Percentiles rank a stretch among this genome's conserved stretches.
These are phyloP conservation scores for Antheraea mylitta DNA, from an alignment of 1,140 invertebrate species.

Conservation along the genomic window DNA sequence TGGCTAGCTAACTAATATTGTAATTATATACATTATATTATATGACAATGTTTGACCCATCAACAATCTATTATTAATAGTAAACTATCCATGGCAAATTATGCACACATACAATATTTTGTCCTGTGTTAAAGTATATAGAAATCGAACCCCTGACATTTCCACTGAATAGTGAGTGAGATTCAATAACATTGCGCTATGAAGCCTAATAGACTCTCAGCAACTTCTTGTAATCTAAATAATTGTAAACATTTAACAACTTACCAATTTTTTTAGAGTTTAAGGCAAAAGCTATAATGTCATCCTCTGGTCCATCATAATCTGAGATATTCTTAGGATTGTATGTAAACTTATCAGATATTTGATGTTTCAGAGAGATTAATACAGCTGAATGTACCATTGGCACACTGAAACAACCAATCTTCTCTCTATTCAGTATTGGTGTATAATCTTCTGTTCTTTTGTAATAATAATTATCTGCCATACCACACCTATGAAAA, in stretches of 20 bases:
- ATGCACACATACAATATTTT: too few relatives aligned
- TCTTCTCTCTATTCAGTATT: slow-evolving; percentile 86
- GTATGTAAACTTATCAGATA: slow-evolving; percentile 88
- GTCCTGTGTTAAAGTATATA: too few relatives aligned
- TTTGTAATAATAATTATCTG: slow-evolving; percentile 91
- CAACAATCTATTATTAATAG: too few relatives aligned
- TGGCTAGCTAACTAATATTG: neutral
- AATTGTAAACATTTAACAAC: slow-evolving; percentile 12
- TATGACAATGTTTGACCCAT: too few relatives aligned
- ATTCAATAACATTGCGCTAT: too few relatives aligned
- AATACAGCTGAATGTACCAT: slow-evolving; percentile 96
- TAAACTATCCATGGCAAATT: too few relatives aligned
- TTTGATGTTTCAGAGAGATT: slow-evolving; percentile 84
- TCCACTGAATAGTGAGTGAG: too few relatives aligned
- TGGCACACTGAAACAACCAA: slow-evolving; percentile 91
- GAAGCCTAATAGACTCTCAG: too few relatives aligned
- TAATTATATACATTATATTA: too few relatives aligned
- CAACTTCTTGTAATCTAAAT: too few relatives aligned
- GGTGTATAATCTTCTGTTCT: slow-evolving; percentile 92
- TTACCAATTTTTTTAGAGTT: slow-evolving; percentile 87
- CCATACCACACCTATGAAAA: slow-evolving; percentile 91
- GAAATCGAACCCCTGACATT: too few relatives aligned
- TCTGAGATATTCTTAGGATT: slow-evolving; percentile 80
- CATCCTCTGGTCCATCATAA: slow-evolving; percentile 91
- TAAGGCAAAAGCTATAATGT: slow-evolving; percentile 96